Conservation (phyloP, 2,797 vertebrate genomes). For the Acanthurus tractus region DNA sequence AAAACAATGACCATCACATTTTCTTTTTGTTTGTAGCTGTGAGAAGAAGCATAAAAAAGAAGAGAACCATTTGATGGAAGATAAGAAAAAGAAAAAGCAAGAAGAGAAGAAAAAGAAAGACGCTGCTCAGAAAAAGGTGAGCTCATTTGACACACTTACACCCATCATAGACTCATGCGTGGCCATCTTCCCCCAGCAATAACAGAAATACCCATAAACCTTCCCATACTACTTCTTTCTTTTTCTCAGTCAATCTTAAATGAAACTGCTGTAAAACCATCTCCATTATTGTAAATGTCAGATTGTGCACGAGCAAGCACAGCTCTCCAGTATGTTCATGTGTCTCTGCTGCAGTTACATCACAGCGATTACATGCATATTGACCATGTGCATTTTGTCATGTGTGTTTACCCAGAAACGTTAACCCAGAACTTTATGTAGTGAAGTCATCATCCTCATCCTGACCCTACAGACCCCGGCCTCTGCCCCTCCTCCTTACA, state of each 20-base stretch:
- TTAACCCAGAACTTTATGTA: slow-evolving; percentile 11
- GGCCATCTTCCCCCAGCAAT: not conserved
- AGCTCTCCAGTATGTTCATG: not conserved
- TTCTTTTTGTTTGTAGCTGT: slow-evolving; percentile 74
- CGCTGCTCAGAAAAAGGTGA: slow-evolving; percentile 96
- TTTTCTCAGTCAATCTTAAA: not conserved
- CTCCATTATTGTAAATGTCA: slow-evolving; percentile 7
- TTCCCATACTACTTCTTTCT: slow-evolving; percentile 17
- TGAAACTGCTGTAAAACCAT: not conserved
- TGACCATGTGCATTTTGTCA: slow-evolving; percentile 3
- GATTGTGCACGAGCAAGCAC: not conserved
- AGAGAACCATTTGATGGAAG: slow-evolving; percentile 99
- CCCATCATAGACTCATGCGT: not conserved
- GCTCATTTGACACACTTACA: slow-evolving; percentile 6
- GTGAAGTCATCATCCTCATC: not conserved
- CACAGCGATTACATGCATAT: not conserved
- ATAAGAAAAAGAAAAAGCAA: slow-evolving; percentile 99
- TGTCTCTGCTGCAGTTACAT: slow-evolving; percentile 8
- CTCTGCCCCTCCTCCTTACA: not conserved
- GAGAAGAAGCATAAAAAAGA: slow-evolving; percentile 91
- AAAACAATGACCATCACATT: slow-evolving; percentile 4
- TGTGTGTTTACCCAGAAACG: slow-evolving; percentile 29
- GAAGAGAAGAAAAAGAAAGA: slow-evolving; percentile 99
- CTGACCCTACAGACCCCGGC: not conserved
- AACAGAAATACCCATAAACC: not conserved